phyloP scores from a whole-genome alignment of 2,888 invertebrate species.

The Drosophila kuntzei region DNA sequence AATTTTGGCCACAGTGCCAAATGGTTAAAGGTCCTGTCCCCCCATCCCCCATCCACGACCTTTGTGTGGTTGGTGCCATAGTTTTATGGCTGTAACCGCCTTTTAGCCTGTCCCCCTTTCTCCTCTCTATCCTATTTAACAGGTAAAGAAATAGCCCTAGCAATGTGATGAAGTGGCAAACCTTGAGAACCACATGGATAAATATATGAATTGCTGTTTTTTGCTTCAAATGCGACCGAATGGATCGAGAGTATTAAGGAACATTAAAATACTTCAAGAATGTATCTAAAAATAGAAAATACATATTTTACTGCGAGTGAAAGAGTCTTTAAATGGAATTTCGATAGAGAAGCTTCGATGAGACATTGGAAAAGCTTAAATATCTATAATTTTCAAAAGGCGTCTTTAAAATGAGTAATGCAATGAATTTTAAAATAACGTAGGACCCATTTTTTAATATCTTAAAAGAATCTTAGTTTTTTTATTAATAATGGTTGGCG shows the following conservation, averaged over 20 bases:
- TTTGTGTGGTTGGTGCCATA: conserved; percentile 21
- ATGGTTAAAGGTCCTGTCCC: conserved; percentile 42
- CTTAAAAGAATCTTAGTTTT: no score
- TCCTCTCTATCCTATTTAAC: conserved; percentile 7
- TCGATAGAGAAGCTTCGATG: no score
- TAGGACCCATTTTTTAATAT: no score
- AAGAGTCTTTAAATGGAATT: no score
- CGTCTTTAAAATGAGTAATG: no score
- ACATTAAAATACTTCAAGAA: background rate
- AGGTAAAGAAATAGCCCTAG: conserved; percentile 21
- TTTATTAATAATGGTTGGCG: no score
- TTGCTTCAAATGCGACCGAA: conserved; percentile 37
- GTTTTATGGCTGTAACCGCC: conserved; percentile 24
- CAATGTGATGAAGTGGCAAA: conserved; percentile 56
- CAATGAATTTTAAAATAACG: no score
- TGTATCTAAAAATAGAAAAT: background rate
- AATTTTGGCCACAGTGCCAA: conserved; percentile 64
- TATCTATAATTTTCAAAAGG: no score
- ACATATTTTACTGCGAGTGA: background rate
- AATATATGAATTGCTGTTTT: conserved; percentile 42
- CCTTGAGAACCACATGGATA: conserved; percentile 24
- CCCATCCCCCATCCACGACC: background rate
- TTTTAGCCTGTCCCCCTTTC: conserved; percentile 1
- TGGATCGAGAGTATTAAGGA: conserved; percentile 16
- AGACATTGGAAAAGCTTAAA: no score